Percentiles rank a stretch among this genome's conserved stretches.
phyloP scores from a whole-genome alignment of 2,888 invertebrate species.

The Heterodera filipjevi region DNA sequence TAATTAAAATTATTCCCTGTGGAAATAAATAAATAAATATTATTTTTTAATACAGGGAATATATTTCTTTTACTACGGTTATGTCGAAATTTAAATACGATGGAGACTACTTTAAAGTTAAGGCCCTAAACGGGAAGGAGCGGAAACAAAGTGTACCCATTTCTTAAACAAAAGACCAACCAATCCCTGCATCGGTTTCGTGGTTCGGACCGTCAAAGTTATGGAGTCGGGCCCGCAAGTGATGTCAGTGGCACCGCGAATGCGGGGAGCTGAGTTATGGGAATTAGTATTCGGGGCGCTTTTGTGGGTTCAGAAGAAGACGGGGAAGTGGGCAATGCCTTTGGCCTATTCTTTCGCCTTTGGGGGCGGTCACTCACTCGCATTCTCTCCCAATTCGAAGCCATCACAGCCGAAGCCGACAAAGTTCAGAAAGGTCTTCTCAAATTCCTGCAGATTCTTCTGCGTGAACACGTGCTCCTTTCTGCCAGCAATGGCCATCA shows the following conservation, averaged over 20 bases:
- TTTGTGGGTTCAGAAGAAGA: not conserved
- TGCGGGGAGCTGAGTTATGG: conserved; percentile 49
- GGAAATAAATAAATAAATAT: too few species aligned
- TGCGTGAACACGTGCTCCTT: conserved; percentile 55
- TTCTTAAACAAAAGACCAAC: too few species aligned
- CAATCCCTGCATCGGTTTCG: conserved; percentile 56
- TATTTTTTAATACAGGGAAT: too few species aligned
- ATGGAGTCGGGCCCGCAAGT: conserved; percentile 56
- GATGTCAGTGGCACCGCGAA: conserved; percentile 61
- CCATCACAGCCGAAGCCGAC: conserved; percentile 62
- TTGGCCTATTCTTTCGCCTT: not conserved
- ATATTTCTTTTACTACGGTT: too few species aligned
- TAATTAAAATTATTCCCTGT: too few species aligned
- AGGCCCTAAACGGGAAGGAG: too few species aligned
- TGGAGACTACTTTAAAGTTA: too few species aligned
- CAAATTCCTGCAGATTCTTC: conserved; percentile 58
- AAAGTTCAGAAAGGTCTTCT: conserved; percentile 56
- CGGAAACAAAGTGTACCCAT: too few species aligned
- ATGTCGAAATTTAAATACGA: too few species aligned
- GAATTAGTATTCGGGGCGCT: not conserved
- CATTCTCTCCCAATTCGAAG: conserved; percentile 52
- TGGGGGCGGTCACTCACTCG: conserved; percentile 40
- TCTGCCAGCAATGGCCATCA: conserved; percentile 53
- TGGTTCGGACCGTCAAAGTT: conserved; percentile 58
- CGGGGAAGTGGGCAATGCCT: not conserved